Evolutionary conservation across 2,113 vertebrate genomes (phyloP).

Genomic region (Dicaeum eximium): DNA sequence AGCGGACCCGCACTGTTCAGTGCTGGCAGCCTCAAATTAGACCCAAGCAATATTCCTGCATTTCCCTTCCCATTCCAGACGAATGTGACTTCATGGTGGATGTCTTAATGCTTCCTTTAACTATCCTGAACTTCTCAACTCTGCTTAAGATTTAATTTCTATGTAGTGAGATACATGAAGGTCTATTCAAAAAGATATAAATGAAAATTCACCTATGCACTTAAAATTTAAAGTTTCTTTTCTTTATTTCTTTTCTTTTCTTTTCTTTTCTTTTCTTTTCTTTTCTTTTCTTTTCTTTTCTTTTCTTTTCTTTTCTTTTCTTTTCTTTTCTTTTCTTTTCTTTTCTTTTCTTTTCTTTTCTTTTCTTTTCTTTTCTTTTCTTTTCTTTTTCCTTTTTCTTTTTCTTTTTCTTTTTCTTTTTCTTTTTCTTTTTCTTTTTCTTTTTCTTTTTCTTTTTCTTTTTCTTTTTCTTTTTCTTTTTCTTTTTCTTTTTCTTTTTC

Average conservation of each 20-base stretch:
- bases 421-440: too few species aligned
- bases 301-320: background rate
- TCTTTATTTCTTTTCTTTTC: rapidly evolving
- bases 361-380: too few species aligned
- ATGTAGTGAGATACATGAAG: background rate
- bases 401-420: background rate
- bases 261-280: too few species aligned
- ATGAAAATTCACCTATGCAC: background rate
- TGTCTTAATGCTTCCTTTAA: background rate
- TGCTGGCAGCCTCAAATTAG: background rate
- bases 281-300: background rate
- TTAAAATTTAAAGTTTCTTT: background rate
- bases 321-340: background rate
- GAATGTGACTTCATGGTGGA: background rate
- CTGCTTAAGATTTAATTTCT: background rate
- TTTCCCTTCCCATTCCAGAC: background rate
- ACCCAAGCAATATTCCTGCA: background rate
- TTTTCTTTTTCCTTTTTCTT: too few species aligned
- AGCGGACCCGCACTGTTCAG: background rate
- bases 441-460: rapidly evolving
- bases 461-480: rapidly evolving
- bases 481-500: too few species aligned
- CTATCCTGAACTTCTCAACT: background rate
- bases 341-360: too few species aligned
- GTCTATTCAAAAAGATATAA: background rate